Base-by-base conservation (phyloP, 2,797 vertebrate genomes). In the Chloroceryle amazona region DNA sequence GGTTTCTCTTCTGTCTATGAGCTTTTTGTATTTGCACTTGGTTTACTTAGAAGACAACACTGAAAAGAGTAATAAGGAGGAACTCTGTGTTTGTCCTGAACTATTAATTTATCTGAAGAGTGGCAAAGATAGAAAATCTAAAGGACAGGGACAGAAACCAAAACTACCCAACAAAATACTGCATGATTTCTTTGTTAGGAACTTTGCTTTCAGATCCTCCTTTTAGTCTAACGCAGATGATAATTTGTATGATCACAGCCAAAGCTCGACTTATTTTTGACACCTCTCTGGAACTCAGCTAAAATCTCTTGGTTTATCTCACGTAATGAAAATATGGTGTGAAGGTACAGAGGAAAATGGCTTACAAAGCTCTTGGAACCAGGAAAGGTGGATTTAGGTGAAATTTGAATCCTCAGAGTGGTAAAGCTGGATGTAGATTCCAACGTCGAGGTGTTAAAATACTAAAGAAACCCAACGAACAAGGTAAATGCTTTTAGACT, bases 341-440 rank as follows among this genome's bases (percentile, higher is more conserved):
- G 73, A 67, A 70, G 49, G 25, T 29, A 31, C 2, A 11, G 10
- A 51, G 25, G 5, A 21, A 15, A 60, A n/a, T 2, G 18, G 2
- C 8, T 46, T 18, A 14, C 28, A 55, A 82, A 60, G 25, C 14
- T 1, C 13, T 70, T 31, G 35, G 9, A 52, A 5, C 4, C 0
- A 0, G 13, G 37, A 76, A 85, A 82, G 12, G 14, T 70, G 46
- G 23, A 7, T 84, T 80, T 80, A 37, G 22, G 39, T 26, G 37
- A 20, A 22, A 8, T 60, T n/a, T 33, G 23, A 11, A 13, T 39
- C 10, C 23, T 79, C 9, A 3, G 1, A 10, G 10, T 5, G 16
- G 20, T 33, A 55, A 52, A 81, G 6, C 13, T 83, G 39, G 14
- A 63, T 22, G 13, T 41, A 9, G 29, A 62, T 60, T 62, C 28